Conservation (phyloP, 2,888 invertebrate species). For the Megalurothrips usitatus region DNA sequence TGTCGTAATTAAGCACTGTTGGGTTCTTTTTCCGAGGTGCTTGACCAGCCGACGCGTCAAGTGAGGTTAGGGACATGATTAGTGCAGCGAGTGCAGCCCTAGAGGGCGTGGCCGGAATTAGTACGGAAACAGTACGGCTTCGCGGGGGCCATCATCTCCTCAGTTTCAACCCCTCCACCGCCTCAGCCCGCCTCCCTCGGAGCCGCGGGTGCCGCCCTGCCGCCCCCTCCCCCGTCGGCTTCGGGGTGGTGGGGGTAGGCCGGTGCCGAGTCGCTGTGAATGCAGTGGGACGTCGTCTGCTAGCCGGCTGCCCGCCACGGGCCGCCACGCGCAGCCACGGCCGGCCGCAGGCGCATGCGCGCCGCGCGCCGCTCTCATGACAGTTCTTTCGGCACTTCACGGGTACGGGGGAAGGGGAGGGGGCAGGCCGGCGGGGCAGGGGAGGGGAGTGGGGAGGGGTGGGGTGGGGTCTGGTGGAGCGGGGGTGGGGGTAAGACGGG, state of each 20-base stretch:
- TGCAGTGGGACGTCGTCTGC: slow-evolving; percentile 15
- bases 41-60: too few species aligned
- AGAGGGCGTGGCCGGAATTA: too few species aligned
- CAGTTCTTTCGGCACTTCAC: slow-evolving; percentile 18
- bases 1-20: too few species aligned
- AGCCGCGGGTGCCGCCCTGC: background rate
- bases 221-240: background rate
- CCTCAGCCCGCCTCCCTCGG: background rate
- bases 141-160: too few species aligned
- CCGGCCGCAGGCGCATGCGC: too few species aligned
- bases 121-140: too few species aligned
- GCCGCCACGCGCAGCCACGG: too few species aligned
- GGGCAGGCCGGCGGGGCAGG: background rate
- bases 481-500: background rate
- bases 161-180: too few species aligned
- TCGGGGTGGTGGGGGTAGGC: background rate
- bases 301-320: background rate
- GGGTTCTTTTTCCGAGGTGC: too few species aligned
- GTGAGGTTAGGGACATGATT: too few species aligned
- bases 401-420: background rate
- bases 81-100: too few species aligned
- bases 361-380: background rate
- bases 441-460: background rate
- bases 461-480: background rate
- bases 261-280: background rate